Percentiles rank a stretch among this genome's conserved stretches.
Conservation (phyloP, 2,113 vertebrate genomes). For the human region DNA sequence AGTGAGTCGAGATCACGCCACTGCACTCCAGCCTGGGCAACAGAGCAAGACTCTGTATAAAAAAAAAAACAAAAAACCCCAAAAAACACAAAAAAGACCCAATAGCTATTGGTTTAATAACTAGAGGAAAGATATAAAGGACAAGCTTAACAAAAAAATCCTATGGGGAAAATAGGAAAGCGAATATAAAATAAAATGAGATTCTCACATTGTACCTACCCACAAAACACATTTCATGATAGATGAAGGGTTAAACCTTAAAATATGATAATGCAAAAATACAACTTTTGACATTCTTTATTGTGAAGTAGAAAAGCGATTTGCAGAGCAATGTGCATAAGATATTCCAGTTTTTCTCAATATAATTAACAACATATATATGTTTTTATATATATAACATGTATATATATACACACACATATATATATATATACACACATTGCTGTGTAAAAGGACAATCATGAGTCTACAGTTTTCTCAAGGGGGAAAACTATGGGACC, state of each 20-base stretch:
- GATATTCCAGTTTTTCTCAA: neutral
- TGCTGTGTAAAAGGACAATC: neutral
- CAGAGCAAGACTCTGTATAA: too few relatives aligned
- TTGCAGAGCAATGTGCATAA: neutral
- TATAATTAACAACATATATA: neutral
- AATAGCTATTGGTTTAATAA: neutral
- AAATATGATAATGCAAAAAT: neutral
- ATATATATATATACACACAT: neutral
- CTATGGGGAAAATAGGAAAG: neutral
- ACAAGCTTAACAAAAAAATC: neutral
- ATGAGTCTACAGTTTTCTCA: neutral
- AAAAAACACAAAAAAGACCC: too few relatives aligned
- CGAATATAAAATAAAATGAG: neutral
- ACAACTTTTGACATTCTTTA: neutral
- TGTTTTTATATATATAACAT: neutral
- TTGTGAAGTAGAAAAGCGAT: neutral
- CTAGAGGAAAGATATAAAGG: neutral
- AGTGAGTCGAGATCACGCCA: too few relatives aligned
- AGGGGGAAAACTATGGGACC: neutral
- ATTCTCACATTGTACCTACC: neutral
- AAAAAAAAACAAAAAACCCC: too few relatives aligned
- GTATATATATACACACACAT: fast-evolving
- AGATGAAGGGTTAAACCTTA: neutral
- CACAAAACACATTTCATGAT: neutral
- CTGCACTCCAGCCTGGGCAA: too few relatives aligned